phyloP scores from a whole-genome alignment of 2,113 vertebrate genomes.

The Myodes glareolus region DNA sequence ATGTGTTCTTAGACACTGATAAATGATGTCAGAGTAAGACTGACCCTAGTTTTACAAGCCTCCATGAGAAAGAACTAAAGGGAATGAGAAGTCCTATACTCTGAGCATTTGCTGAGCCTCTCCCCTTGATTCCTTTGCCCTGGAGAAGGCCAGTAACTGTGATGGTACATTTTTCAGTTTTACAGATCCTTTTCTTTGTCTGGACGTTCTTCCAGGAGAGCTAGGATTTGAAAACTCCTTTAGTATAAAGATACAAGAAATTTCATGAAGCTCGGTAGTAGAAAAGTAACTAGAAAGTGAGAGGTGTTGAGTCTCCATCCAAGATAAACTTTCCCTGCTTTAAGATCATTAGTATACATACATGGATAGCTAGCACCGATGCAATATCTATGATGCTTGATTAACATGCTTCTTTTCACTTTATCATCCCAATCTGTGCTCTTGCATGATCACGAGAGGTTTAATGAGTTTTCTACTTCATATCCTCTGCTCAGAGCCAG shows the following conservation, averaged over 20 bases:
- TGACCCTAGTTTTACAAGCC: neutral
- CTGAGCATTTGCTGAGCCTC: neutral
- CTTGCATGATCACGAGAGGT: neutral
- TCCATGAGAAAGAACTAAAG: neutral
- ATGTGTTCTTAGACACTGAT: neutral
- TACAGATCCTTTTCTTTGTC: neutral
- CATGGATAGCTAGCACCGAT: neutral
- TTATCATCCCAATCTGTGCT: neutral
- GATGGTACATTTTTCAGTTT: neutral
- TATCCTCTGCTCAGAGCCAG: neutral
- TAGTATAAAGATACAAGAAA: neutral
- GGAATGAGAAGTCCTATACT: neutral
- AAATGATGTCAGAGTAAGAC: neutral
- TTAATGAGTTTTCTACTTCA: neutral
- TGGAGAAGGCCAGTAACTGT: neutral
- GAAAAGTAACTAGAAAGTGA: neutral
- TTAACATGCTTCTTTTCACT: neutral
- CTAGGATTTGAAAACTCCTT: neutral
- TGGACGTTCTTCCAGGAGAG: neutral
- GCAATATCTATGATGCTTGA: neutral
- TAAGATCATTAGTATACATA: neutral
- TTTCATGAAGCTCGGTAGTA: neutral
- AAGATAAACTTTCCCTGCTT: neutral
- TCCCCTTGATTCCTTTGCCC: neutral
- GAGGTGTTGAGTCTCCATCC: neutral